Base-by-base conservation (phyloP, 2,888 invertebrate genomes). In the Muschampia plurimacula region DNA sequence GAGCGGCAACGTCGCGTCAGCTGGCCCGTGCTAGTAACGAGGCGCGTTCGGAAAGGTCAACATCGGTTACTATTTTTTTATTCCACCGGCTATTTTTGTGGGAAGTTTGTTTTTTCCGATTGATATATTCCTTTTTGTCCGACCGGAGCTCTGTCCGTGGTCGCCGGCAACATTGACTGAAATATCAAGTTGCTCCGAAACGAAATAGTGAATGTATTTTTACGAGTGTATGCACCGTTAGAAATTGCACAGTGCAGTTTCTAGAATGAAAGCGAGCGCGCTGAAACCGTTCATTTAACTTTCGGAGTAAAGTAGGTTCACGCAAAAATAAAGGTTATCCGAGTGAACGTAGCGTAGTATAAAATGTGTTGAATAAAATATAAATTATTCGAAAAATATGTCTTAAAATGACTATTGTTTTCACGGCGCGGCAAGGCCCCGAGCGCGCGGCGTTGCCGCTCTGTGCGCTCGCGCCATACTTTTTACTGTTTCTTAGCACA, bases 401-500 rank as follows among this genome's bases (percentile, higher is more conserved):
- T 74, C 85, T 83, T 82, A 86, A 87, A 85, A 83, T 80, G 85
- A 84, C 67, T 62, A 72, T 93, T 93, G 93, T 93, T 93, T 92
- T 93, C 91, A 90, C 90, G 85, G 87, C 84, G 87, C 84, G 84
- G 85, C 89, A 65, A 86, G 89, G 90, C 89, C 87, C 87, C 91
- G 80, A 88, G 88, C 89, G 89, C 84, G 91, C 92, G 86, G 84
- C 85, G 93, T 93, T 94, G 93, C 92, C 94, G 85, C 84, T 85
- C 87, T 77, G 89, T 85, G 86, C 90, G 87, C 89, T 89, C 92
- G 92, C 93, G 93, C 94, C 93, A 92, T 94, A 95, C 95, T 95
- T 95, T 95, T 95, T 94, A 95, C 94, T 95, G 95, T 95, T 95
- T 93, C 94, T 94, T 91, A 89, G 90, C 90, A 92, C 92, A 93